phyloP scores from a whole-genome alignment of 2,797 vertebrate species.

The Trematomus bernacchii region DNA sequence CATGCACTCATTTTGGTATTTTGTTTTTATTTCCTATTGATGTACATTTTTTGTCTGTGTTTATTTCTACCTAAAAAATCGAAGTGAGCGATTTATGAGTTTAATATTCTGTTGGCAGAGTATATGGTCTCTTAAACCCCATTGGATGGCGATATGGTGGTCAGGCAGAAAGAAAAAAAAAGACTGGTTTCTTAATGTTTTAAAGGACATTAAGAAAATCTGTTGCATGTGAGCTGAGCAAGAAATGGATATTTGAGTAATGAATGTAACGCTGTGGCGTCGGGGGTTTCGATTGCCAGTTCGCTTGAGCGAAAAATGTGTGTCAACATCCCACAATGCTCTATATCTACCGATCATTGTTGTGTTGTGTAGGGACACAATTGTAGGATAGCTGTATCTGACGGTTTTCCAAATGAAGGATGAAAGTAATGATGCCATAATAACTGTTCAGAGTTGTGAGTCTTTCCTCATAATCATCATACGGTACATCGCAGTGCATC shows the following conservation, averaged over 20 bases:
- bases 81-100: background rate
- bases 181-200: background rate
- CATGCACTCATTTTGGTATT: background rate
- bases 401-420: background rate
- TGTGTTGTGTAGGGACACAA: too few relatives aligned
- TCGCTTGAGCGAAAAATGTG: too few relatives aligned
- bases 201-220: too few relatives aligned
- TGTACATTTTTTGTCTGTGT: background rate
- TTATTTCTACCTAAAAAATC: background rate
- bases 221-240: background rate
- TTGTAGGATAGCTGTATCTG: background rate
- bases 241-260: conserved; percentile 16
- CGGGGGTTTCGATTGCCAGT: too few relatives aligned
- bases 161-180: background rate
- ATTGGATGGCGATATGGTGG: background rate
- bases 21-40: background rate
- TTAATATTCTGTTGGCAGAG: conserved; percentile 4
- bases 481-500: background rate
- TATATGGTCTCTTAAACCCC: background rate
- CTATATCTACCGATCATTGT: background rate
- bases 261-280: background rate
- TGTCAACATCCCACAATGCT: background rate
- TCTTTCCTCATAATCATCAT: background rate
- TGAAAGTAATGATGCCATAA: background rate
- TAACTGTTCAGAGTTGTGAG: background rate